Conservation (phyloP, 1,140 invertebrate species). For the Cylas formicarius region DNA sequence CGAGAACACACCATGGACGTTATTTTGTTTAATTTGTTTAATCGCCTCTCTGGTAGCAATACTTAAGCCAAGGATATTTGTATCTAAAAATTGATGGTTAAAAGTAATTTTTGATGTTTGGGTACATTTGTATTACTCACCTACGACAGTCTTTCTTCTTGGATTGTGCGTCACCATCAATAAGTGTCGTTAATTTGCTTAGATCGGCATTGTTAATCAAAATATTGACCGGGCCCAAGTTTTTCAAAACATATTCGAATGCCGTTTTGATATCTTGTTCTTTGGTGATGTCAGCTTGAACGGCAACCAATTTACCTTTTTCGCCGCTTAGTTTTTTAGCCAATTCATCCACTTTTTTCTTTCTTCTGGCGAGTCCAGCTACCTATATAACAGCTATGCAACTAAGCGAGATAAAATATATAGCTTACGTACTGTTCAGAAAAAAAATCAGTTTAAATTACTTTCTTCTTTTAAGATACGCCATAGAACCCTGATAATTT, state of each 20-base stretch:
- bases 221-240: slow-evolving; percentile 57
- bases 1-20: slow-evolving; percentile 27
- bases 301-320: slow-evolving; percentile 42
- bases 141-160: slow-evolving; percentile 11
- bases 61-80: slow-evolving; percentile 46
- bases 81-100: too few species aligned
- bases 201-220: slow-evolving; percentile 66
- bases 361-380: slow-evolving; percentile 59
- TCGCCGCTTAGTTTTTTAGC: slow-evolving; percentile 18
- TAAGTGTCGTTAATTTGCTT: slow-evolving; percentile 1
- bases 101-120: not conserved
- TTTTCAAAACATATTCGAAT: slow-evolving; percentile 54
- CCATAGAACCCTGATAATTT: too few species aligned
- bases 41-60: slow-evolving; percentile 50
- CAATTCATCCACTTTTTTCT: slow-evolving; percentile 47
- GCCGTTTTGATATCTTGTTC: slow-evolving; percentile 56
- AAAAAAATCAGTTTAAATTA: too few species aligned
- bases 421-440: too few species aligned
- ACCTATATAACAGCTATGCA: too few species aligned
- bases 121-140: not conserved
- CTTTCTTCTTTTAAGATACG: too few species aligned
- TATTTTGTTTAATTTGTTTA: slow-evolving; percentile 25
- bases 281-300: slow-evolving; percentile 56
- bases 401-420: too few species aligned
- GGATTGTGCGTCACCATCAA: slow-evolving; percentile 12